Conservation (phyloP, 1,140 invertebrate genomes). For the Eurosta solidaginis region DNA sequence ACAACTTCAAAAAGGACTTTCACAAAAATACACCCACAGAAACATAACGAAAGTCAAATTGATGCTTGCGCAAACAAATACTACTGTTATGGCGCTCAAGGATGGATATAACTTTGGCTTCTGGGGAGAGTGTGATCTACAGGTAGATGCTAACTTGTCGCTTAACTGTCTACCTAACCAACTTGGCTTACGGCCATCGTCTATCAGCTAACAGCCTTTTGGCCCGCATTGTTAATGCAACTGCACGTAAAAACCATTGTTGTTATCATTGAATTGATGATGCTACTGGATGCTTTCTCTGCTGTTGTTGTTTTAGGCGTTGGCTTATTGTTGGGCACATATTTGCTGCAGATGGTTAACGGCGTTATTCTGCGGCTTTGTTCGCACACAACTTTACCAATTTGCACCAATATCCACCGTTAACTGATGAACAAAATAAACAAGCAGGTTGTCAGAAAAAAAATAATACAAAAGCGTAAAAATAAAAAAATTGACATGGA, state of each 20-base stretch:
- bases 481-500: too few relatives aligned
- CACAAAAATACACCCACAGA: not conserved
- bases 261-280: slow-evolving; percentile 7
- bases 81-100: not conserved
- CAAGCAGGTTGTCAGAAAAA: slow-evolving; percentile 1
- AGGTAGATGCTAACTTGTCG: not conserved
- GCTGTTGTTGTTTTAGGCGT: not conserved
- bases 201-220: not conserved
- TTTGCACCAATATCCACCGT: slow-evolving; percentile 21
- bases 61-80: slow-evolving; percentile 20
- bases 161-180: not conserved
- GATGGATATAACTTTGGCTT: not conserved
- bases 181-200: not conserved
- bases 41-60: not conserved
- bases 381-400: slow-evolving; percentile 21
- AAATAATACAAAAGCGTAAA: too few relatives aligned
- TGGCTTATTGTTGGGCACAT: not conserved
- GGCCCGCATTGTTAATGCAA: slow-evolving; percentile 18
- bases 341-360: not conserved
- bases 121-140: not conserved
- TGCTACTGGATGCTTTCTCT: not conserved
- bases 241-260: slow-evolving; percentile 14
- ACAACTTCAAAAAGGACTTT: slow-evolving; percentile 8
- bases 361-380: slow-evolving; percentile 16
- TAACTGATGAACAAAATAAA: slow-evolving; percentile 22